These are phyloP conservation scores for Antheraea mylitta DNA, from an alignment of 1,140 invertebrate genomes.

Conservation along the genomic window DNA sequence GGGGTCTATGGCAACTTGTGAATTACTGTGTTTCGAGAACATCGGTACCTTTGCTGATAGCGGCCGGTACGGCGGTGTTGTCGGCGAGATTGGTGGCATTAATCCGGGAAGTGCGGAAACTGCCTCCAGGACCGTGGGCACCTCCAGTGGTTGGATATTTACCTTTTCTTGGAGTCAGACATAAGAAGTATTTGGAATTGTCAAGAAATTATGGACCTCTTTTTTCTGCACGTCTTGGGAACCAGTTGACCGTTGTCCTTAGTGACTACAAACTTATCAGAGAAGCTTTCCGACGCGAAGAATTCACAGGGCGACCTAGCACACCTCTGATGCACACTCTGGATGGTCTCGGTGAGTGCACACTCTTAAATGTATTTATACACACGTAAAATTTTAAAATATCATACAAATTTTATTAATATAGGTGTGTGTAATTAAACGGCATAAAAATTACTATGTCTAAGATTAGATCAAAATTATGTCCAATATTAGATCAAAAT, in stretches of 20 bases:
- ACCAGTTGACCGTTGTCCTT: conserved; percentile 89
- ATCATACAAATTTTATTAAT: too few relatives aligned
- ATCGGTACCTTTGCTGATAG: conserved; percentile 76
- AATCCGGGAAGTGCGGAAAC: conserved; percentile 76
- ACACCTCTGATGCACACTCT: conserved; percentile 92
- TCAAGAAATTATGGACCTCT: conserved; percentile 88
- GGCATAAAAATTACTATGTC: too few relatives aligned
- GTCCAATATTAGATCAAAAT: background rate
- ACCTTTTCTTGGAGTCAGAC: conserved; percentile 88
- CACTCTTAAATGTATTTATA: background rate
- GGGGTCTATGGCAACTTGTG: conserved; percentile 60
- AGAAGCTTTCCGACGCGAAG: conserved; percentile 90
- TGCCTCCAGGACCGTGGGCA: conserved; percentile 93
- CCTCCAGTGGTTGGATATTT: conserved; percentile 90
- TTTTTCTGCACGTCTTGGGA: conserved; percentile 90
- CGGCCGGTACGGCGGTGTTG: conserved; percentile 59
- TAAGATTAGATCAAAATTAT: background rate
- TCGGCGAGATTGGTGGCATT: conserved; percentile 80
- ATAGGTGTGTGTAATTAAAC: too few relatives aligned
- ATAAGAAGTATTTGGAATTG: conserved; percentile 88
- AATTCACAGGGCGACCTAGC: conserved; percentile 91
- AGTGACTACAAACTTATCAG: conserved; percentile 91
- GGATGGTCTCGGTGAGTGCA: conserved; percentile 91
- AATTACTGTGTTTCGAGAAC: conserved; percentile 57
- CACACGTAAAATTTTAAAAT: too few relatives aligned